Percentiles rank a stretch among this genome's conserved stretches.
Conservation (phyloP, 2,113 vertebrate genomes). For the Rhegmatorhina hoffmannsi region DNA sequence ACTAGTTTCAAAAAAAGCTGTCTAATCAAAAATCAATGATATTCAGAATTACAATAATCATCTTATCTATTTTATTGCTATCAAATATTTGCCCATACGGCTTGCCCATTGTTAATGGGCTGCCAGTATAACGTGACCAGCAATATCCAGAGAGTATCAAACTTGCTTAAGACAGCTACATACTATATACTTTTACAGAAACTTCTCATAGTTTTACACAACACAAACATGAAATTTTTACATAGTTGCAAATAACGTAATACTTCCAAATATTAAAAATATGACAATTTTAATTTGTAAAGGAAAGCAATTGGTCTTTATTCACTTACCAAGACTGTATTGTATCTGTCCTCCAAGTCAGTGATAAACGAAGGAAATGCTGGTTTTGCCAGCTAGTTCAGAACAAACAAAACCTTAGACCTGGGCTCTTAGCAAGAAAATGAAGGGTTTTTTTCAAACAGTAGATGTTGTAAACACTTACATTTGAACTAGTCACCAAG, state of each 20-base stretch:
- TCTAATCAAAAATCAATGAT: slow-evolving; percentile 10
- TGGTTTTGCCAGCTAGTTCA: slow-evolving; percentile 69
- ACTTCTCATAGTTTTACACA: neutral
- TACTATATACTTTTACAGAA: neutral
- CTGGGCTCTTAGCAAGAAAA: neutral
- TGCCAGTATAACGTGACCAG: neutral
- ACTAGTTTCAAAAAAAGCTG: neutral
- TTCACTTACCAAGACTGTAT: slow-evolving; percentile 62
- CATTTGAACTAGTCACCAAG: neutral
- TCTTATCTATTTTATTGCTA: neutral
- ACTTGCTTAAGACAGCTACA: neutral
- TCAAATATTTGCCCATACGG: neutral
- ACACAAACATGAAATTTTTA: neutral
- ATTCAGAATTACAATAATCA: neutral
- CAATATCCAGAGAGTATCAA: neutral
- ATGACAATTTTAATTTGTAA: neutral
- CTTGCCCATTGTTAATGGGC: slow-evolving; percentile 15
- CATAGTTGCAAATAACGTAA: neutral
- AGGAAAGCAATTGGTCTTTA: neutral
- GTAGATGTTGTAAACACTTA: neutral
- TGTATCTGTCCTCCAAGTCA: slow-evolving; percentile 69
- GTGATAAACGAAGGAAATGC: slow-evolving; percentile 64
- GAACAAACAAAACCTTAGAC: slow-evolving; percentile 58
- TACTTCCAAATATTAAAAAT: neutral
- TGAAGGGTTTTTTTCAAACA: neutral